These are phyloP conservation scores for Rhabdornis inornatus DNA, from an alignment of 2,113 vertebrate genomes.

Conservation along the genomic window DNA sequence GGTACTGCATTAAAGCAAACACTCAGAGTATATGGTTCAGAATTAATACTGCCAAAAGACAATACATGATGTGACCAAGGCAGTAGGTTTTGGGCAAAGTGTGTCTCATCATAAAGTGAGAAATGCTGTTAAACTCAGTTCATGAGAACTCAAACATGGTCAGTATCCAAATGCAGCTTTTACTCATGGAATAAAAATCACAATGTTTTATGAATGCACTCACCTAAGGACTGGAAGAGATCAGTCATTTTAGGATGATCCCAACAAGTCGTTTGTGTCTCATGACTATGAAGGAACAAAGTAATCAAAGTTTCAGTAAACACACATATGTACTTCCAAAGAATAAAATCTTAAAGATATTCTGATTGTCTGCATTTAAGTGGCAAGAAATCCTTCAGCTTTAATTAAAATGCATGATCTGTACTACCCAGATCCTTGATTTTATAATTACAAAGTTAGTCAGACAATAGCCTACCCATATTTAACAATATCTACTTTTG, in stretches of 20 bases:
- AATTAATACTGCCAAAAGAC: neutral
- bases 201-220: constrained; percentile 33
- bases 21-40: neutral
- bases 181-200: neutral
- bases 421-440: neutral
- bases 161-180: neutral
- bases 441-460: neutral
- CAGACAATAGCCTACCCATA: neutral
- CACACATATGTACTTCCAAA: neutral
- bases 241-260: constrained; percentile 97
- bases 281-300: constrained; percentile 77
- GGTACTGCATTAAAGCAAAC: neutral
- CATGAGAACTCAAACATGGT: neutral
- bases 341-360: neutral
- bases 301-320: neutral
- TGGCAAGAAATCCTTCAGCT: neutral
- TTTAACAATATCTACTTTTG: neutral
- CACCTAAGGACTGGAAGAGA: constrained; percentile 93
- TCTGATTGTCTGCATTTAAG: neutral
- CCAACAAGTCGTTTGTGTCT: constrained; percentile 94
- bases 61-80: accelerated
- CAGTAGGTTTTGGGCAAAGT: neutral
- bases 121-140: neutral
- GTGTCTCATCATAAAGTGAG: neutral
- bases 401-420: neutral